Conservation (phyloP, 1,140 invertebrate genomes). For the Drosophila tsacasi region DNA sequence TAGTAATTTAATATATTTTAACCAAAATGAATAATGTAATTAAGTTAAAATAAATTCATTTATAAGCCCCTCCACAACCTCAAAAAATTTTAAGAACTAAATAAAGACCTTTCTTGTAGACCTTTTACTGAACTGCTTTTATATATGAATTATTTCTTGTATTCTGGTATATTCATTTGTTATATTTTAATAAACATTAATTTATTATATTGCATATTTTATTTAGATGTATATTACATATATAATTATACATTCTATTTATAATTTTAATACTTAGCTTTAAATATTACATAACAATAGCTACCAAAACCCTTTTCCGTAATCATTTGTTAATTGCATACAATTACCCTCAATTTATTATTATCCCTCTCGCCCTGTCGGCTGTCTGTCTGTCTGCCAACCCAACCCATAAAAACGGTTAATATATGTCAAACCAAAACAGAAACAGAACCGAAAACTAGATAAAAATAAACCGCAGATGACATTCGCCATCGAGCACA, state of each 20-base stretch:
- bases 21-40: too few relatives aligned
- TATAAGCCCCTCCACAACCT: too few relatives aligned
- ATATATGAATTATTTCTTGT: too few relatives aligned
- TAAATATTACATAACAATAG: background rate
- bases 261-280: background rate
- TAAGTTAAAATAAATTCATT: too few relatives aligned
- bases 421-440: constrained; percentile 68
- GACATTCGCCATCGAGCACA: constrained; percentile 42
- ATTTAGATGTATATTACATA: too few relatives aligned
- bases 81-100: too few relatives aligned
- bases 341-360: constrained; percentile 63
- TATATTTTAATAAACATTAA: too few relatives aligned
- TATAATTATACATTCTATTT: background rate
- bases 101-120: too few relatives aligned
- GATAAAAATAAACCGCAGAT: constrained; percentile 75
- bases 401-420: constrained; percentile 52
- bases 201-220: too few relatives aligned
- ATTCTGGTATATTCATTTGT: too few relatives aligned
- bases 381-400: constrained; percentile 24
- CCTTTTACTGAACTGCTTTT: too few relatives aligned
- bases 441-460: constrained; percentile 30
- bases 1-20: too few relatives aligned
- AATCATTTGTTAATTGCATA: constrained; percentile 52
- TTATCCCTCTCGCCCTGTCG: constrained; percentile 47
- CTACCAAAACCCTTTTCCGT: background rate